phyloP scores from a whole-genome alignment of 2,113 vertebrate species.

The Pelmatolapia mariae region DNA sequence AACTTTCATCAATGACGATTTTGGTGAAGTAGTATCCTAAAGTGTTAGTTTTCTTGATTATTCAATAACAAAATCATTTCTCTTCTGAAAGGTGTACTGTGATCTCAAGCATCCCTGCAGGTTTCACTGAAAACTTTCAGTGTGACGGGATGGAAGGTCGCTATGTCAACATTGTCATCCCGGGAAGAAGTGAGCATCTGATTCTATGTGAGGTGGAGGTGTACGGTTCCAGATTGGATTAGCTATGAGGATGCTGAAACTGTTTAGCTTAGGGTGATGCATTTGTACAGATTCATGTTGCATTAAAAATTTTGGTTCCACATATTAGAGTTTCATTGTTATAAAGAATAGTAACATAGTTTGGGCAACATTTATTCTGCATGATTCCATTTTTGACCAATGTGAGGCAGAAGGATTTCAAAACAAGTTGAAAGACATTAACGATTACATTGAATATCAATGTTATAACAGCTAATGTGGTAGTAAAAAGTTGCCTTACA shows the following conservation, averaged over 20 bases:
- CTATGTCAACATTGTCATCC: not conserved
- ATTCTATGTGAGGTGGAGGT: not conserved
- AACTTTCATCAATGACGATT: not conserved
- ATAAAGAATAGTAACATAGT: too few relatives aligned
- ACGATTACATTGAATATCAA: too few relatives aligned
- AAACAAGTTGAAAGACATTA: too few relatives aligned
- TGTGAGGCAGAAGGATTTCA: too few relatives aligned
- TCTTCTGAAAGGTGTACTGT: not conserved
- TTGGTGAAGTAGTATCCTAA: not conserved
- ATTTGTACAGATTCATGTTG: not conserved
- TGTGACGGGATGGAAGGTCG: not conserved
- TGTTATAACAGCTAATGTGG: too few relatives aligned
- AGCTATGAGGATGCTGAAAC: not conserved
- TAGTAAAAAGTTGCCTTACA: not conserved
- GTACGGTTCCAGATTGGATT: not conserved
- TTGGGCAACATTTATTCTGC: too few relatives aligned
- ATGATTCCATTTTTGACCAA: too few relatives aligned
- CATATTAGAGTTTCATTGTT: not conserved
- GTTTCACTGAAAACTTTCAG: not conserved
- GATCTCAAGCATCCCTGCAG: not conserved
- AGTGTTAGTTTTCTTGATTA: not conserved
- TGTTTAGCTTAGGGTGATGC: not conserved
- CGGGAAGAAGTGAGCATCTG: not conserved
- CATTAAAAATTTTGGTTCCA: not conserved
- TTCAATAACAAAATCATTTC: not conserved